Percentiles rank a stretch among this genome's conserved stretches.
These are phyloP conservation scores for Eristalis intricaria DNA, from an alignment of 2,888 invertebrate genomes.

Conservation along the genomic window DNA sequence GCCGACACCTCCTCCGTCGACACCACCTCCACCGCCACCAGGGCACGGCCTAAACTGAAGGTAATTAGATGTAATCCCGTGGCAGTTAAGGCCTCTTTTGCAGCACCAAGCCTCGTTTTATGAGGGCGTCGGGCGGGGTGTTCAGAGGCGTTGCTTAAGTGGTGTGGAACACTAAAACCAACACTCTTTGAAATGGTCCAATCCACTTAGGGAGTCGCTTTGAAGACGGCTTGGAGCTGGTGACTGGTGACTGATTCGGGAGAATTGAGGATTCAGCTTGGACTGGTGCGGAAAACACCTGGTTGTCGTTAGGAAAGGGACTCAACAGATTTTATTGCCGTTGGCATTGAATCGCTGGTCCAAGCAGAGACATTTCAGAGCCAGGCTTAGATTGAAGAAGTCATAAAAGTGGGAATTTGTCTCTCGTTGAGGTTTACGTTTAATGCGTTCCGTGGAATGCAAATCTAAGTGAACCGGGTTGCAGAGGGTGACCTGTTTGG, in stretches of 20 bases:
- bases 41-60: constrained; percentile 17
- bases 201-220: not conserved
- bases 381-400: not conserved
- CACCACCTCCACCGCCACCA: not conserved
- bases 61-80: constrained; percentile 45
- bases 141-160: not conserved
- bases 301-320: not conserved
- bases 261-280: not conserved
- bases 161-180: not conserved
- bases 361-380: not conserved
- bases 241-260: not conserved
- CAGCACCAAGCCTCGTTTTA: constrained; percentile 40
- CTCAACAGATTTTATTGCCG: not conserved
- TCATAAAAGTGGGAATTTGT: not conserved
- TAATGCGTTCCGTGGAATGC: not conserved
- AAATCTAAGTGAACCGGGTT: not conserved
- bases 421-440: not conserved
- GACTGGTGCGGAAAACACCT: not conserved
- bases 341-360: not conserved
- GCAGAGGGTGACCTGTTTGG: no score
- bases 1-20: not conserved
- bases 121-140: not conserved
- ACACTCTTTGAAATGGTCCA: not conserved
- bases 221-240: not conserved
- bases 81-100: constrained; percentile 42